These are phyloP conservation scores for Phalacrocorax brasilianus DNA, from an alignment of 2,113 vertebrate genomes.

Conservation along the genomic window DNA sequence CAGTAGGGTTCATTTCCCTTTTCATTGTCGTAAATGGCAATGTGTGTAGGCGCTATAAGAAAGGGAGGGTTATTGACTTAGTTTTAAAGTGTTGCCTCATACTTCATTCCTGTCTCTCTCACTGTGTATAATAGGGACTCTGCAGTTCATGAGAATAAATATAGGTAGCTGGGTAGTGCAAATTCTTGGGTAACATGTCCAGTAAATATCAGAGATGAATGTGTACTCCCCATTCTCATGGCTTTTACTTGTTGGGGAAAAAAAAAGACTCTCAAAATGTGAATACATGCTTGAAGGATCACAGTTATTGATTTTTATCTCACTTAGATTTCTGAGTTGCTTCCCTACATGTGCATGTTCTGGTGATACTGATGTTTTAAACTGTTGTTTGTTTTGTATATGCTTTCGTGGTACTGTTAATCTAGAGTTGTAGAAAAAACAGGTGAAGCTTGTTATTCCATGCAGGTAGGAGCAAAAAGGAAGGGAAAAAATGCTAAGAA, in stretches of 20 bases:
- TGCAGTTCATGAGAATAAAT: not conserved
- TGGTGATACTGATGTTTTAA: not conserved
- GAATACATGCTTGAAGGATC: not conserved
- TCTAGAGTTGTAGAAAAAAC: not conserved
- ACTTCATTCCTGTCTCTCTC: not conserved
- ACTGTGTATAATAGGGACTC: not conserved
- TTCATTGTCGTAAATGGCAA: not conserved
- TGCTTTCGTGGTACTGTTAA: not conserved
- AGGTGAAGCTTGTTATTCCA: not conserved
- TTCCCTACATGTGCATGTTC: not conserved
- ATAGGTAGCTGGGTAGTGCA: not conserved
- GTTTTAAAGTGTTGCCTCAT: not conserved
- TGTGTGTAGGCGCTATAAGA: not conserved
- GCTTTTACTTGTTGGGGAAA: not conserved
- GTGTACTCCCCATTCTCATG: not conserved
- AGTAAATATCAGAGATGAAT: not conserved
- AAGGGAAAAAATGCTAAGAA: not conserved
- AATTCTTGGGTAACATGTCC: not conserved
- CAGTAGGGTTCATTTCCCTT: not conserved
- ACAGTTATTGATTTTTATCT: not conserved
- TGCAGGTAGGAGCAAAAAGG: not conserved
- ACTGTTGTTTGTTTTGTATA: not conserved
- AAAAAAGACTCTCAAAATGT: not conserved
- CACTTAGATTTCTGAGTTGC: not conserved
- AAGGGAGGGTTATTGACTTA: not conserved